These are phyloP conservation scores for Cromileptes altivelis DNA, from an alignment of 2,113 vertebrate genomes.

Conservation along the genomic window DNA sequence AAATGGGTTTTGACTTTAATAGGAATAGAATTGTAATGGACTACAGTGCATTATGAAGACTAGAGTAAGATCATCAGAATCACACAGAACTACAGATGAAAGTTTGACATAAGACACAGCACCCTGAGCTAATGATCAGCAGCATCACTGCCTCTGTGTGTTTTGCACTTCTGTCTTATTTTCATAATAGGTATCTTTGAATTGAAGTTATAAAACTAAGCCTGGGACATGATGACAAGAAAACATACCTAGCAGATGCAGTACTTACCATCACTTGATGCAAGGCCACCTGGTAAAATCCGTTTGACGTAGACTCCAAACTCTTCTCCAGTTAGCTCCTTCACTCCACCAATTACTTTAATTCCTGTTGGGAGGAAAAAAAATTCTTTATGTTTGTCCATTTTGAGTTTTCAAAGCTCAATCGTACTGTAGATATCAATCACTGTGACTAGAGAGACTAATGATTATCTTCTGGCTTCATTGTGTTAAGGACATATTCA, in stretches of 20 bases:
- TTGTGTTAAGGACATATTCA: background rate
- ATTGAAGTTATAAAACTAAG: background rate
- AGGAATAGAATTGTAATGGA: no score
- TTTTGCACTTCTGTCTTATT: background rate
- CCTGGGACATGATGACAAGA: background rate
- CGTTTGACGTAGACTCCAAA: constrained; percentile 94
- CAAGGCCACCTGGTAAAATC: constrained; percentile 91
- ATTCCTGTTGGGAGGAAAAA: constrained; percentile 83
- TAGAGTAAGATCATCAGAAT: no score
- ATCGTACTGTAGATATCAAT: background rate
- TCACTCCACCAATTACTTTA: constrained; percentile 93
- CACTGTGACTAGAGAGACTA: background rate
- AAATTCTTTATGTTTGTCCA: background rate
- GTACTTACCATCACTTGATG: constrained; percentile 86
- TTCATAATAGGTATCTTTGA: background rate
- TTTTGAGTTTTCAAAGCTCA: no score
- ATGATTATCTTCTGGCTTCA: background rate
- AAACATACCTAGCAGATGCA: accelerated
- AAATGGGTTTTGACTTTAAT: no score
- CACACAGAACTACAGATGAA: no score
- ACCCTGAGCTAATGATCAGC: background rate
- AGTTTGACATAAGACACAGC: background rate
- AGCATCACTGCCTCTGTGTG: background rate
- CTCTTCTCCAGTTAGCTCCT: constrained; percentile 90
- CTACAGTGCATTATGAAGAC: no score